Percentiles rank a stretch among this genome's conserved stretches.
Evolutionary conservation across 2,888 invertebrate species (phyloP).

Genomic region (Coenonympha glycerion): DNA sequence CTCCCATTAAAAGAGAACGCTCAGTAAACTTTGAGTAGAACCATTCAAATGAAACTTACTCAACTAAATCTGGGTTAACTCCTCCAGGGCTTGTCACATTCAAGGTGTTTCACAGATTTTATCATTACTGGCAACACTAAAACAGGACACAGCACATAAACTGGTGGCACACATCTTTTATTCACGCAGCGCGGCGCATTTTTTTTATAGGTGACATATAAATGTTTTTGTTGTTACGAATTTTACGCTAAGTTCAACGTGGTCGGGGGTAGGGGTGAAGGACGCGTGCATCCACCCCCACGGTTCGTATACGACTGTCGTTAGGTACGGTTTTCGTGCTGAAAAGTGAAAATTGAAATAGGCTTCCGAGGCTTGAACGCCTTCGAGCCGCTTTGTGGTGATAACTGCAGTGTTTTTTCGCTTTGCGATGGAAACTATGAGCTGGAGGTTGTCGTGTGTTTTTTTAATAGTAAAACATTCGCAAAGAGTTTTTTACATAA

Average conservation of each 20-base stretch:
- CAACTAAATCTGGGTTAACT: conserved; percentile 23
- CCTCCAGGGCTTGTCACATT: conserved; percentile 16
- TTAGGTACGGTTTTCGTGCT: conserved; percentile 30
- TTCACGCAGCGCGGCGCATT: background rate
- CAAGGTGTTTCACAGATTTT: conserved; percentile 14
- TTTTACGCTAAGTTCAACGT: conserved; percentile 22
- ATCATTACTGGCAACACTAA: conserved; percentile 5
- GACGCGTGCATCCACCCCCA: conserved; percentile 34
- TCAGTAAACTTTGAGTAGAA: conserved; percentile 11
- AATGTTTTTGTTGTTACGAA: background rate
- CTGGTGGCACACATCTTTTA: background rate
- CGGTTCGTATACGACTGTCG: conserved; percentile 34
- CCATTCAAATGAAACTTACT: conserved; percentile 21
- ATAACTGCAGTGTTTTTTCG: conserved; percentile 36
- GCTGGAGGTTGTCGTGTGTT: background rate
- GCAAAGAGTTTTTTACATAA: background rate
- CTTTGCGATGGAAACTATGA: conserved; percentile 16
- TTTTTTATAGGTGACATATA: background rate
- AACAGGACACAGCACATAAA: background rate
- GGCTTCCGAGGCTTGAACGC: conserved; percentile 38
- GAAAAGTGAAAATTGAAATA: conserved; percentile 40
- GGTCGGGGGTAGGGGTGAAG: conserved; percentile 19
- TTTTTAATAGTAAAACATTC: background rate
- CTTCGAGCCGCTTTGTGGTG: conserved; percentile 51
- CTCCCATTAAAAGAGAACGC: background rate